Evolutionary conservation across 2,797 vertebrate genomes (phyloP).

Genomic region (Calcarius lapponicus): DNA sequence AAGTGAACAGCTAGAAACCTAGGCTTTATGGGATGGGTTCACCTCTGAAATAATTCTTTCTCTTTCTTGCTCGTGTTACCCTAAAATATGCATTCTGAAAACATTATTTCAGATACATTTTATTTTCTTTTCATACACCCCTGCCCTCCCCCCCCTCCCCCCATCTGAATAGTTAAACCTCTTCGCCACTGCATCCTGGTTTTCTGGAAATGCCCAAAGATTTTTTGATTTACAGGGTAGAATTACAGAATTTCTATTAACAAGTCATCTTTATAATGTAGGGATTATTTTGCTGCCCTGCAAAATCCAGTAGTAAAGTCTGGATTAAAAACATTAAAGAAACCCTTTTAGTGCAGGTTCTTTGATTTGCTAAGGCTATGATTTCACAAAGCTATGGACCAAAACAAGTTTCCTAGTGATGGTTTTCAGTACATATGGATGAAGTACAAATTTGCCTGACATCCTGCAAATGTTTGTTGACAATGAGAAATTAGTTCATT

Average conservation of each 20-base stretch:
- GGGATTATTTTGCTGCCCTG: neutral
- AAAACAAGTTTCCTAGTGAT: neutral
- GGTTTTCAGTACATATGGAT: neutral
- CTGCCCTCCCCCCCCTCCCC: fast-evolving
- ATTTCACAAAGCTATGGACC: neutral
- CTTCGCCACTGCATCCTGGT: neutral
- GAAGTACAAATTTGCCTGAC: neutral
- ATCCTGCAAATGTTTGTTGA: neutral
- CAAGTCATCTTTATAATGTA: neutral
- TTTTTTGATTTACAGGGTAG: neutral
- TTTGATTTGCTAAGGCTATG: neutral
- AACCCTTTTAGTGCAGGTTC: neutral
- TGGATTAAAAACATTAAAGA: neutral
- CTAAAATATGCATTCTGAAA: neutral
- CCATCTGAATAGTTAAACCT: neutral
- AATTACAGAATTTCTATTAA: neutral
- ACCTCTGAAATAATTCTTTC: neutral
- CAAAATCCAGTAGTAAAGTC: neutral
- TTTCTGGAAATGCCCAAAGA: neutral
- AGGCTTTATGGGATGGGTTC: neutral
- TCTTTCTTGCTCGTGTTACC: neutral
- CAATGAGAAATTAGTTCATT: neutral
- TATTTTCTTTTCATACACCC: neutral
- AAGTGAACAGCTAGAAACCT: neutral
- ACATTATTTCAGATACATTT: neutral